phyloP scores from a whole-genome alignment of 2,888 invertebrate species.

The Spatulosminthurus flaviceps region DNA sequence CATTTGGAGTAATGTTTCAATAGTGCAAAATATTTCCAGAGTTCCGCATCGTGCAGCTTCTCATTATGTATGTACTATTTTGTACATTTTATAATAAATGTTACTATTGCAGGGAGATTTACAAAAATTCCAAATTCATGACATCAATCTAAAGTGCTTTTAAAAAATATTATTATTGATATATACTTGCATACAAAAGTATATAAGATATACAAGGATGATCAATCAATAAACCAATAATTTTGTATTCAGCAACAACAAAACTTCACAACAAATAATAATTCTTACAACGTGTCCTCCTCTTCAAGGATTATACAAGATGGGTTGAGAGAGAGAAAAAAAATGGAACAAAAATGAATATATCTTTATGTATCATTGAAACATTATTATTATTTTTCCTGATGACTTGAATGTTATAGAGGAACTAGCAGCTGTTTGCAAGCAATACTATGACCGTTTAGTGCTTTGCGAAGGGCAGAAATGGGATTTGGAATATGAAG shows the following conservation, averaged over 20 bases:
- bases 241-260: not conserved
- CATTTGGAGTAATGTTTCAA: not conserved
- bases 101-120: slow-evolving; percentile 39
- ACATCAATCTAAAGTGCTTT: no score
- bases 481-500: slow-evolving; percentile 99
- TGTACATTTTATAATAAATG: not conserved
- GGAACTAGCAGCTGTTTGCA: slow-evolving; percentile 90
- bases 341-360: no score
- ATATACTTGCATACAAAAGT: not conserved
- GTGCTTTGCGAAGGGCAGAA: slow-evolving; percentile 98
- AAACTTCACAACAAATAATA: not conserved
- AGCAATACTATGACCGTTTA: slow-evolving; percentile 97
- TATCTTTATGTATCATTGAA: no score
- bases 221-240: slow-evolving; percentile 21
- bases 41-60: slow-evolving; percentile 7
- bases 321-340: no score
- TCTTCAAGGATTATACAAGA: no score
- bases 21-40: not conserved
- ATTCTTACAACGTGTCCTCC: no score
- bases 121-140: slow-evolving; percentile 16
- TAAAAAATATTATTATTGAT: not conserved
- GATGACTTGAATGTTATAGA: slow-evolving; percentile 69
- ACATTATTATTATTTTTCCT: not conserved
- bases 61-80: no score
- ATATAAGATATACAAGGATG: slow-evolving; percentile 1